Percentiles rank a stretch among this genome's conserved stretches.
These are phyloP conservation scores for Venturia canescens DNA, from an alignment of 1,140 invertebrate species.

Conservation along the genomic window DNA sequence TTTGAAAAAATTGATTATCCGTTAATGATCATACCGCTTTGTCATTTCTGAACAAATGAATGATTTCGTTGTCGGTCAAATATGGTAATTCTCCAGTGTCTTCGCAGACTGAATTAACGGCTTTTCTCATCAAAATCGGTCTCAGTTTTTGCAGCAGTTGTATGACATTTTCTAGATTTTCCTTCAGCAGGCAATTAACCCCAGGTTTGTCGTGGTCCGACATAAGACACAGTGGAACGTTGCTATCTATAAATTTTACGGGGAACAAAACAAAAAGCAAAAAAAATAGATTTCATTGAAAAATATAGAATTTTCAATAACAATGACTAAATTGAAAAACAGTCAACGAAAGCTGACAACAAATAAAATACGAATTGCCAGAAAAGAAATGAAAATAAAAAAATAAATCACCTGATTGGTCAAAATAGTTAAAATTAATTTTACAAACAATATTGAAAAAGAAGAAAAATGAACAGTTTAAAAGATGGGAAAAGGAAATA, in stretches of 20 bases:
- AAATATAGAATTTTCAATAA: background rate
- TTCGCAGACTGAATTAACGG: conserved; percentile 80
- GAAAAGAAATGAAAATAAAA: background rate
- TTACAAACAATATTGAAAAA: conserved; percentile 30
- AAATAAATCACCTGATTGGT: background rate
- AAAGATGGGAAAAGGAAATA: conserved; percentile 59
- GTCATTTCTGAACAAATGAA: conserved; percentile 64
- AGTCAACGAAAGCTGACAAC: background rate
- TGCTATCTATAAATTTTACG: conserved; percentile 73
- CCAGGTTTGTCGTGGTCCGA: conserved; percentile 74
- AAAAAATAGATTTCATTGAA: conserved; percentile 8
- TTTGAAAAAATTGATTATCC: conserved; percentile 33
- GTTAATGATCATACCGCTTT: conserved; percentile 63
- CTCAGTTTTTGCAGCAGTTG: conserved; percentile 80
- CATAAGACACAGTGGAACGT: conserved; percentile 79
- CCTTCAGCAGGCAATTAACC: conserved; percentile 80
- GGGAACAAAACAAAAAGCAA: conserved; percentile 43
- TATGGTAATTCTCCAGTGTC: conserved; percentile 75
- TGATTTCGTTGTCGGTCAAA: conserved; percentile 79
- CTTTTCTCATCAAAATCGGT: conserved; percentile 78
- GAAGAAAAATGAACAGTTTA: conserved; percentile 32
- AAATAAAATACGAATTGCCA: background rate
- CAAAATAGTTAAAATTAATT: background rate
- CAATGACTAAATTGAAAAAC: background rate
- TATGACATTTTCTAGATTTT: conserved; percentile 79